phyloP scores from a whole-genome alignment of 2,797 vertebrate genomes.

The Myripristis jacobus region DNA sequence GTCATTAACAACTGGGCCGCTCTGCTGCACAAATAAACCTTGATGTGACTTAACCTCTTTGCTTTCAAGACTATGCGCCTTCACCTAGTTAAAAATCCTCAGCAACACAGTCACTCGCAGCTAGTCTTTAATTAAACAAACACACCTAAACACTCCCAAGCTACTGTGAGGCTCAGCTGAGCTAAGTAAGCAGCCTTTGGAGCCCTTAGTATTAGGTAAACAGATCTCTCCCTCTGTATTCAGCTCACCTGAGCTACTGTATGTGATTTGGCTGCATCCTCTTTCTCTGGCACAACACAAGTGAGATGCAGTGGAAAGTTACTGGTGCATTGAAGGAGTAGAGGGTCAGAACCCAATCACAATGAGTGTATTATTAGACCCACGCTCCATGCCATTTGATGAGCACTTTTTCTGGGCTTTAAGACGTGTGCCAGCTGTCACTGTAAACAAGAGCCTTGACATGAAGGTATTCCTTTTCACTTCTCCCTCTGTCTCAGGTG shows the following conservation, averaged over 20 bases:
- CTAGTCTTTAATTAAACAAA: slow-evolving; percentile 32
- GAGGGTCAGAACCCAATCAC: slow-evolving; percentile 42
- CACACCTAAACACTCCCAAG: slow-evolving; percentile 25
- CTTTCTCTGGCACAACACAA: slow-evolving; percentile 30
- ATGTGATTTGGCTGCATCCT: slow-evolving; percentile 21
- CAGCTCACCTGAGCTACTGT: slow-evolving; percentile 17
- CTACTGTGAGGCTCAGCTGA: background rate
- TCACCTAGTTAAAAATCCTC: slow-evolving; percentile 7
- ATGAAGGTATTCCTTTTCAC: slow-evolving; percentile 1
- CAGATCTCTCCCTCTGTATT: slow-evolving; percentile 14
- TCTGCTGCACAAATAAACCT: no score
- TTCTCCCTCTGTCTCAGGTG: background rate
- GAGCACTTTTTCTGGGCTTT: slow-evolving; percentile 28
- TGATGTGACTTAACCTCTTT: no score
- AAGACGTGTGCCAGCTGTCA: slow-evolving; percentile 18
- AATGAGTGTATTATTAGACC: slow-evolving; percentile 60
- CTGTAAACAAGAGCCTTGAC: background rate
- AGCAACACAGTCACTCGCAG: background rate
- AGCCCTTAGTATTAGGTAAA: slow-evolving; percentile 23
- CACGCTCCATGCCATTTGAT: slow-evolving; percentile 27
- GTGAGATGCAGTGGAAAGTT: slow-evolving; percentile 66
- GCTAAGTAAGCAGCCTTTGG: slow-evolving; percentile 13
- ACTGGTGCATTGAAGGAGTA: slow-evolving; percentile 64
- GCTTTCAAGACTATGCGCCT: slow-evolving; percentile 17
- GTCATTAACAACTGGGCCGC: no score